Percentiles rank a stretch among this genome's conserved stretches.
These are phyloP conservation scores for Campoletis sonorensis DNA, from an alignment of 1,140 invertebrate genomes.

Conservation along the genomic window DNA sequence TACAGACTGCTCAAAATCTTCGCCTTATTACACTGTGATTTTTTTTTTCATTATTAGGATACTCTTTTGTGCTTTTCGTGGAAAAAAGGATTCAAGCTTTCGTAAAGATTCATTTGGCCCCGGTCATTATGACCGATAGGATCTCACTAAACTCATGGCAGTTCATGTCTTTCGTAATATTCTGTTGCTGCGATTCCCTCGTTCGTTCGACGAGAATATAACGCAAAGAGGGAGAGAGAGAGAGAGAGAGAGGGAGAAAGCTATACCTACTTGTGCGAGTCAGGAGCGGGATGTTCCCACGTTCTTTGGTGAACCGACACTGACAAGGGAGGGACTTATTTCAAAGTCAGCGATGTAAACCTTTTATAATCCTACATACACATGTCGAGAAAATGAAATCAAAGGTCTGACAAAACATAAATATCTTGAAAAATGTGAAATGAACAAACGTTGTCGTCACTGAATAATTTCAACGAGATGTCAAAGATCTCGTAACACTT, in stretches of 20 bases:
- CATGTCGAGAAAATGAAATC: no score
- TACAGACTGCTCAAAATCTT: not conserved
- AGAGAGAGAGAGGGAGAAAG: not conserved
- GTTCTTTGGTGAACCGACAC: constrained; percentile 32
- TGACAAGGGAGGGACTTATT: constrained; percentile 31
- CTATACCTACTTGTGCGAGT: constrained; percentile 31
- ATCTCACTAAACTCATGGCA: constrained; percentile 17
- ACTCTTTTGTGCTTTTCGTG: not conserved
- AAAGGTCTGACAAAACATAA: no score
- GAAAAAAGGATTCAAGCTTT: constrained; percentile 27
- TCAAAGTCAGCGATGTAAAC: not conserved
- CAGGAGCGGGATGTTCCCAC: constrained; percentile 37
- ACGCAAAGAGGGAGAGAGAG: constrained; percentile 1
- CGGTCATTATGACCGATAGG: constrained; percentile 35
- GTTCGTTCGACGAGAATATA: constrained; percentile 20
- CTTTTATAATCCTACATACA: no score
- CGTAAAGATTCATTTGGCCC: constrained; percentile 25
- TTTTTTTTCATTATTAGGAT: constrained; percentile 11
- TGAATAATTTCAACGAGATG: no score
- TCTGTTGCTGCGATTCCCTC: constrained; percentile 6
- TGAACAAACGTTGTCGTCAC: no score
- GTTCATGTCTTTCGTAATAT: not conserved
- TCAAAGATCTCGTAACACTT: no score
- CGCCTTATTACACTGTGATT: not conserved
- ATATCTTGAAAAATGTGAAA: no score